These are phyloP conservation scores for Takifugu bimaculatus DNA, from an alignment of 2,113 vertebrate genomes.

Conservation along the genomic window DNA sequence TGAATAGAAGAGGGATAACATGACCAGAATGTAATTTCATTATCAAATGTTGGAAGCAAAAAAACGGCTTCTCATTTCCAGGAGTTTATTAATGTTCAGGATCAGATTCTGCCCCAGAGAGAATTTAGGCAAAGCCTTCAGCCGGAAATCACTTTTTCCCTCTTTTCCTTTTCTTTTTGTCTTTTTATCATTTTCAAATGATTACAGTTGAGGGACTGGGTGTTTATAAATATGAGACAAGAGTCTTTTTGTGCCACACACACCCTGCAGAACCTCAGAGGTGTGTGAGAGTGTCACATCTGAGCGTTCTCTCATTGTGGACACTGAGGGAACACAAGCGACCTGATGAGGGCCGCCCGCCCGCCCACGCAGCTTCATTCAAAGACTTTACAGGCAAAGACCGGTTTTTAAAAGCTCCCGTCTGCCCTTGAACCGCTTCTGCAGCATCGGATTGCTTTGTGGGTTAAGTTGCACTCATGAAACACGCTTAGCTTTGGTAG, in stretches of 20 bases:
- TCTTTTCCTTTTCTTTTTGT: conserved; percentile 8
- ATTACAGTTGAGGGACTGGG: conserved; percentile 26
- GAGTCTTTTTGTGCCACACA: conserved; percentile 15
- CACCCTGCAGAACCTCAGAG: background rate
- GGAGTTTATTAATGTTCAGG: conserved; percentile 40
- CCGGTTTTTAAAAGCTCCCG: conserved; percentile 4
- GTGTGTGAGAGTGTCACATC: background rate
- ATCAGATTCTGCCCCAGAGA: conserved; percentile 33
- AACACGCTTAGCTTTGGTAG: no score
- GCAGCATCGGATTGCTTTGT: background rate
- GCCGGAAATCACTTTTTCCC: conserved; percentile 42
- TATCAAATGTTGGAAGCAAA: conserved; percentile 23
- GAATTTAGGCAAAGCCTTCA: conserved; percentile 15
- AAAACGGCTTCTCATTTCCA: conserved; percentile 23
- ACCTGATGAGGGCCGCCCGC: conserved; percentile 9
- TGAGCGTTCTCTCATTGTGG: conserved; percentile 22
- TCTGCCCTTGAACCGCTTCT: conserved; percentile 3
- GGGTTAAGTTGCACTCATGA: no score
- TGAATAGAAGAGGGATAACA: conserved; percentile 5
- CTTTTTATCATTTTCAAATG: conserved; percentile 19
- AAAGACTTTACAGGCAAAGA: background rate
- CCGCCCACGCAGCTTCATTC: conserved; percentile 17
- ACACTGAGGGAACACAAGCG: conserved; percentile 19
- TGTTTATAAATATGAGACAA: conserved; percentile 15
- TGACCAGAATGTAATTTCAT: conserved; percentile 32